Percentiles rank a stretch among this genome's conserved stretches.
phyloP scores from a whole-genome alignment of 1,140 invertebrate genomes.

The Vollenhovia emeryi region DNA sequence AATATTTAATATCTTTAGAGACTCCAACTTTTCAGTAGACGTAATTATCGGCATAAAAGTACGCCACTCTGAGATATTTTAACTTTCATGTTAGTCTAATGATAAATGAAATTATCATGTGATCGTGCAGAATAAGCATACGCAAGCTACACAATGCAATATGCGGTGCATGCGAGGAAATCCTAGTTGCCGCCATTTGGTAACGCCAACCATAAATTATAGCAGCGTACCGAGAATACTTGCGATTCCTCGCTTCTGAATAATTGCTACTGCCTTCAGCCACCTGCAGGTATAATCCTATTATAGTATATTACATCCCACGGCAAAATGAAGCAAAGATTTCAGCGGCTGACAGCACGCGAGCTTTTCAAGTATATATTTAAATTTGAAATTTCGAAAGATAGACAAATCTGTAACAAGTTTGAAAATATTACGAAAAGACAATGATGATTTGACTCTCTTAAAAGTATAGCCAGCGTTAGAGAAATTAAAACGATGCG shows the following conservation, averaged over 20 bases:
- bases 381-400: background rate
- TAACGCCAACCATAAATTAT: conserved; percentile 68
- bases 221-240: conserved; percentile 59
- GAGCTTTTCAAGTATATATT: background rate
- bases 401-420: background rate
- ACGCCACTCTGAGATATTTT: background rate
- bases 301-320: conserved; percentile 49
- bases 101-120: conserved; percentile 64
- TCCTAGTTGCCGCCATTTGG: conserved; percentile 67
- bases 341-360: conserved; percentile 4
- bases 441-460: background rate
- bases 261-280: conserved; percentile 69
- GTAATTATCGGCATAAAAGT: background rate
- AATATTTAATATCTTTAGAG: conserved; percentile 19
- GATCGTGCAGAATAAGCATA: conserved; percentile 61
- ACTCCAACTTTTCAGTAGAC: background rate
- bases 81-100: conserved; percentile 7
- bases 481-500: background rate
- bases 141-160: conserved; percentile 50
- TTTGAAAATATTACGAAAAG: background rate
- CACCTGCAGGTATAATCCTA: conserved; percentile 72
- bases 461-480: background rate
- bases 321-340: conserved; percentile 59
- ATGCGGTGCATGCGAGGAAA: conserved; percentile 54
- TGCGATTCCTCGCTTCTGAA: conserved; percentile 70